These are phyloP conservation scores for Schizopygopsis pylzovi DNA, from an alignment of 2,797 vertebrate genomes.

Conservation along the genomic window DNA sequence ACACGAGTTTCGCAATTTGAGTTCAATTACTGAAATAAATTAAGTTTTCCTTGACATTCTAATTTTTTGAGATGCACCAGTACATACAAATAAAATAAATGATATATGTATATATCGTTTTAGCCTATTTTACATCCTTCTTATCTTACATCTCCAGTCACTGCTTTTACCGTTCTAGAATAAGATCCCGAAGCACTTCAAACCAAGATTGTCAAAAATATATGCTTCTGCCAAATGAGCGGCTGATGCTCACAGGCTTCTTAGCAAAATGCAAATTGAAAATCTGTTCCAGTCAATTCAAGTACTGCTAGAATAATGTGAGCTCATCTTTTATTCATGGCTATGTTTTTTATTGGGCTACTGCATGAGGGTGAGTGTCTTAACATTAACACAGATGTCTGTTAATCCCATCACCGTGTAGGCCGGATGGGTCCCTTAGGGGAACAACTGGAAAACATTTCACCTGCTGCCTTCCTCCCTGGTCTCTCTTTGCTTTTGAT, in stretches of 20 bases:
- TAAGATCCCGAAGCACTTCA: conserved; percentile 40
- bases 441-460: conserved; percentile 59
- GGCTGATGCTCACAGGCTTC: conserved; percentile 59
- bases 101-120: neutral
- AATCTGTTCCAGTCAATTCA: conserved; percentile 71
- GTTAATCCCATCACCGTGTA: conserved; percentile 64
- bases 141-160: neutral
- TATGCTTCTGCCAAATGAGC: conserved; percentile 63
- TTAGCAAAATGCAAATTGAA: conserved; percentile 75
- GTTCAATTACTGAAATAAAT: too few species aligned
- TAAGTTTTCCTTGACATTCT: too few species aligned
- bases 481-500: conserved; percentile 4
- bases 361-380: conserved; percentile 59
- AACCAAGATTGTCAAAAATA: conserved; percentile 56
- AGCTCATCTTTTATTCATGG: conserved; percentile 78
- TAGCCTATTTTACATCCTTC: neutral
- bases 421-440: conserved; percentile 55
- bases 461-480: neutral
- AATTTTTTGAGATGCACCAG: too few species aligned
- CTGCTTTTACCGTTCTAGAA: conserved; percentile 13
- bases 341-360: conserved; percentile 51
- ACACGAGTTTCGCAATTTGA: too few species aligned
- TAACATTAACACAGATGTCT: conserved; percentile 54
- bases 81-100: neutral
- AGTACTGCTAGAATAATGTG: conserved; percentile 67